These are phyloP conservation scores for Cordylochernes scorpioides DNA, from an alignment of 2,888 invertebrate genomes.

Conservation along the genomic window DNA sequence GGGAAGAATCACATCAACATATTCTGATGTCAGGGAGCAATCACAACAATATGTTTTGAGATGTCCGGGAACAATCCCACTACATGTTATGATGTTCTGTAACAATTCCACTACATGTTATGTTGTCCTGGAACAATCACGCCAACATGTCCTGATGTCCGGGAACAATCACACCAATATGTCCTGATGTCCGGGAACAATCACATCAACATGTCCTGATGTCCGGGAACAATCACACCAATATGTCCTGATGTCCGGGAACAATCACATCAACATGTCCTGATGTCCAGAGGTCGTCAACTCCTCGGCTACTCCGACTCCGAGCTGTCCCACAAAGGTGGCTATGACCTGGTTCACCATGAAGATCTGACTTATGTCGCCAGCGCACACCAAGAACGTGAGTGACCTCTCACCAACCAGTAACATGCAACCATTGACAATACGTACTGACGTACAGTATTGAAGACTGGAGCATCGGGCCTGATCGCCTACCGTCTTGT, in stretches of 20 bases:
- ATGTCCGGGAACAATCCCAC: too few relatives aligned
- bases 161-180: too few relatives aligned
- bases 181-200: too few relatives aligned
- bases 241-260: background rate
- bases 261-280: background rate
- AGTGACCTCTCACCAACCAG: too few relatives aligned
- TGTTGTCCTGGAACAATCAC: too few relatives aligned
- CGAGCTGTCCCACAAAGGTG: slow-evolving; percentile 68
- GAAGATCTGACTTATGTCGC: slow-evolving; percentile 92
- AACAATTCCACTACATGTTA: too few relatives aligned
- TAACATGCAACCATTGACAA: too few relatives aligned
- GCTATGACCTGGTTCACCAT: slow-evolving; percentile 89
- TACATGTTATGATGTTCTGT: too few relatives aligned
- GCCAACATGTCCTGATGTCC: too few relatives aligned
- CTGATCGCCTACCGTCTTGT: slow-evolving; percentile 95
- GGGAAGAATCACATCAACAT: background rate
- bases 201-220: too few relatives aligned
- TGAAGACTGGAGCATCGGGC: slow-evolving; percentile 95
- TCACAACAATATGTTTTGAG: too few relatives aligned
- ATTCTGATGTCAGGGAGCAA: slow-evolving; percentile 44
- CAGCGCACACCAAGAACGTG: slow-evolving; percentile 95
- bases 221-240: too few relatives aligned
- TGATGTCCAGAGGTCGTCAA: slow-evolving; percentile 56
- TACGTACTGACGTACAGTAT: slow-evolving; percentile 35
- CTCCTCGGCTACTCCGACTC: slow-evolving; percentile 75